Base-by-base conservation (phyloP, 1,140 invertebrate species). In the Solenopsis fugax region DNA sequence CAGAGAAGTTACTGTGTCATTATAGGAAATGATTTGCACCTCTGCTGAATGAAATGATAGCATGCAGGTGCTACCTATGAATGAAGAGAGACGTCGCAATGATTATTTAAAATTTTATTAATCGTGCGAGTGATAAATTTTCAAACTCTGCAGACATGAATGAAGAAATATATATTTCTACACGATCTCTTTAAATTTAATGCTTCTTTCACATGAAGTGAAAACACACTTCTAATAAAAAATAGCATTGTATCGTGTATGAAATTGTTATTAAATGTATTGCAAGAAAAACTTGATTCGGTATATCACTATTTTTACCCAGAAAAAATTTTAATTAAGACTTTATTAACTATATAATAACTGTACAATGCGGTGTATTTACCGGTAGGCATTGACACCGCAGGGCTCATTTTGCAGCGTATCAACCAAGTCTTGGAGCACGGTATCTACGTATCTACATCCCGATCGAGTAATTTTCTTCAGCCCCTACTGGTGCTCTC, bases 271-370 rank as follows among this genome's bases (percentile, higher is more conserved):
- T 58, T 21, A n/a, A 21, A 64, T 9, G 4, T 54, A 29, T 69
- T 72, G 21, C 2, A 56, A 34, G 37, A 2, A 52, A 67, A n/a
- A 54, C n/a, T 34, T 37, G 67, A 67, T 41, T 41, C 21, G 13
- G 12, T n/a, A 18, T 9, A 12, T 37, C 18, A 16, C 7, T 41
- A 45, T 10, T 56, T 56, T 56, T 1, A n/a, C 13, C 18, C 21
- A 72, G 12, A 6, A 2, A 73, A 73, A 18, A 34, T 37, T 75
- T 60, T 37, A 34, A 60, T 60, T 24, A 72, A 84, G 41, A 24
- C 13, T 84, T 84, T 75, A 84, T 60, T 41, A 50, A 50, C 37
- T 84, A 75, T 60, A 37, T 75, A 78, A n/a, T 64, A 80, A 77
- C 65, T 84, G 41, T 84, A 84, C 37, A 84, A 34, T 71, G 34